Conservation (phyloP, 1,140 invertebrate genomes). For the Formica exsecta region DNA sequence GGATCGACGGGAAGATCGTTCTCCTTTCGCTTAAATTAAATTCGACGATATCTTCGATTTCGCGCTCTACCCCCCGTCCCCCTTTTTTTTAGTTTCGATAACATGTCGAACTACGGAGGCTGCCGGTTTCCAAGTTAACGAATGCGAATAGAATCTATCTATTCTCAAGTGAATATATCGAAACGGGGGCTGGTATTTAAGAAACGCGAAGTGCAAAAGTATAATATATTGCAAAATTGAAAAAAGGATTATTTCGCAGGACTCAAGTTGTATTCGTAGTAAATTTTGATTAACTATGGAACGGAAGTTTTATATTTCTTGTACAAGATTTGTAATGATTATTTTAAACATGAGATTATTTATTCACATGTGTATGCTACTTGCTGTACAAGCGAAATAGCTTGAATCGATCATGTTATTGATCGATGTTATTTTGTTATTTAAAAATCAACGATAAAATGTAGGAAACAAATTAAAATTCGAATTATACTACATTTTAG, state of each 20-base stretch:
- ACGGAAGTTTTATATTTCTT: not conserved
- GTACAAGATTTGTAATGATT: not conserved
- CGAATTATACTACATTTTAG: not conserved
- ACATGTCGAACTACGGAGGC: not conserved
- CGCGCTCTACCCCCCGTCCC: not conserved
- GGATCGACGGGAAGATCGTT: not conserved
- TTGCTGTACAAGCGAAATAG: not conserved
- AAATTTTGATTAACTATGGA: not conserved
- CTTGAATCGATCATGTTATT: not conserved
- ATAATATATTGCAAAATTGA: not conserved
- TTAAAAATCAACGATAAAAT: not conserved
- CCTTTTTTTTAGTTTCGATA: conserved; percentile 53
- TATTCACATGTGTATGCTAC: not conserved
- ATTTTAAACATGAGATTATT: not conserved
- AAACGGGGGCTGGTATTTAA: not conserved
- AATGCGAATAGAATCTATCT: conserved; percentile 42
- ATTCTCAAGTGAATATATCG: not conserved
- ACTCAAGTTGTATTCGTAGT: not conserved
- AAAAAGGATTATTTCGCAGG: conserved; percentile 1
- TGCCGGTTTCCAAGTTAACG: not conserved
- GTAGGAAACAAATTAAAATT: not conserved
- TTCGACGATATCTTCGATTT: conserved; percentile 34
- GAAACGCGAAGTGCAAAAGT: not conserved
- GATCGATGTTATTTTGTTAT: too few relatives aligned
- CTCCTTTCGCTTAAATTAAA: conserved; percentile 60